phyloP scores from a whole-genome alignment of 2,113 vertebrate genomes.

The Mesitornis unicolor region DNA sequence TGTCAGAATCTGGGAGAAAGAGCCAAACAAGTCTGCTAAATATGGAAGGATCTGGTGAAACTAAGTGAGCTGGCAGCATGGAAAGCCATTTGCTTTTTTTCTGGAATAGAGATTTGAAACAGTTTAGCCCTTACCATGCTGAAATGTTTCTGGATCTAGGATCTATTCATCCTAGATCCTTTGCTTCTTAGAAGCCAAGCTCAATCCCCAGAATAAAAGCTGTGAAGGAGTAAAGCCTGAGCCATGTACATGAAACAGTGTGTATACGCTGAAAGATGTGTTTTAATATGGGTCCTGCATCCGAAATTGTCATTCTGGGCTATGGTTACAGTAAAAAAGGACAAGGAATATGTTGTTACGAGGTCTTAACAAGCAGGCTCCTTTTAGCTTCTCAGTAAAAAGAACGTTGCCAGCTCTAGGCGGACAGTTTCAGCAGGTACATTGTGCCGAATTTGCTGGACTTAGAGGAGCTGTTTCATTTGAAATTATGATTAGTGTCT shows the following conservation, averaged over 20 bases:
- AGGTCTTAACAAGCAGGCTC: neutral
- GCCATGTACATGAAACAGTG: neutral
- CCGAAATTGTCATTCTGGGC: neutral
- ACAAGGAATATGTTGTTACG: neutral
- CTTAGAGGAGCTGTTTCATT: neutral
- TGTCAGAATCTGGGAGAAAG: neutral
- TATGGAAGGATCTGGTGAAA: neutral
- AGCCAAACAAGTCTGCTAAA: neutral
- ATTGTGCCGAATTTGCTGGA: neutral
- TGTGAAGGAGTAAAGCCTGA: neutral
- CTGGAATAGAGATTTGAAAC: neutral
- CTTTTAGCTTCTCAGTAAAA: neutral
- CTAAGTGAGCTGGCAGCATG: neutral
- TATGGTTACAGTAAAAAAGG: neutral
- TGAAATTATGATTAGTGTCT: neutral
- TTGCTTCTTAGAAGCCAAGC: neutral
- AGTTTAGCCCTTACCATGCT: neutral
- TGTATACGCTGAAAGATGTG: neutral
- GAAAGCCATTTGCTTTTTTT: neutral
- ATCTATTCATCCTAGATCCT: neutral
- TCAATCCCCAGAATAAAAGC: neutral
- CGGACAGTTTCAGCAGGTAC: neutral
- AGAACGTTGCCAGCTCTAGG: neutral
- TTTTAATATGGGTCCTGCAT: neutral
- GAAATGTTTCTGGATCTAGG: neutral